Base-by-base conservation (phyloP, 53 echinoderm and acorn worm species). In the Crossaster papposus region DNA sequence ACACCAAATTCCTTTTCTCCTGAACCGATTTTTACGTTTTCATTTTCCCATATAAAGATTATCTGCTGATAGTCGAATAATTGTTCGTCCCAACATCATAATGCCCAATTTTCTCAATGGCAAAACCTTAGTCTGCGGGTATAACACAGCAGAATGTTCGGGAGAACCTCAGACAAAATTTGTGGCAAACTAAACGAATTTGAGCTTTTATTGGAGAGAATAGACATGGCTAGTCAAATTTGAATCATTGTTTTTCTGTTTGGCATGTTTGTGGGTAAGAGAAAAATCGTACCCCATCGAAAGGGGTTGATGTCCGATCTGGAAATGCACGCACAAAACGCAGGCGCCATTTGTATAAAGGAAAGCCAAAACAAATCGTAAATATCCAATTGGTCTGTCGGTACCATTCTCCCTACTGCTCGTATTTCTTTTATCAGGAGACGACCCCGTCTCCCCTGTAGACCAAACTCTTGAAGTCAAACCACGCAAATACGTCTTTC, bases 291-390 rank as follows among this genome's bases (percentile, higher is more conserved):
- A 29, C 10, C 26, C 54, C 34, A 33, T 34, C 32, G 9, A 2
- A 8, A 68, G 82, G 54, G 83, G 68, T 83, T 83, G 70, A 68
- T 30, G 83, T 83, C 83, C 52, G 79, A 36, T 78, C 50, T 51
- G 2, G 28, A 28, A 51, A 83, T 54, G 70, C 58, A 58, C 13
- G 51, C 36, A 24, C 4, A 34, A n/a, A 13, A 31, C 15, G 35
- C 44, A 87, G 87, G 87, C 87, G 87, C 87, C 87, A 87, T 15
- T 30, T 52, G 76, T 54, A 87, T 85, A 29, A 38, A 77, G 77
- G 23, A 87, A 87, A 87, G 64, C 87, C 87, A 87, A 54, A 87
- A 87, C 87, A 87, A 76, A 87, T 77, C 87, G 76, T 87, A 87
- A 87, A 87, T 76, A 85, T 85, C 75, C 15, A 73, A 85, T 73